Base-by-base conservation (phyloP, 2,113 vertebrate species). In the Poeciliopsis occidentalis region DNA sequence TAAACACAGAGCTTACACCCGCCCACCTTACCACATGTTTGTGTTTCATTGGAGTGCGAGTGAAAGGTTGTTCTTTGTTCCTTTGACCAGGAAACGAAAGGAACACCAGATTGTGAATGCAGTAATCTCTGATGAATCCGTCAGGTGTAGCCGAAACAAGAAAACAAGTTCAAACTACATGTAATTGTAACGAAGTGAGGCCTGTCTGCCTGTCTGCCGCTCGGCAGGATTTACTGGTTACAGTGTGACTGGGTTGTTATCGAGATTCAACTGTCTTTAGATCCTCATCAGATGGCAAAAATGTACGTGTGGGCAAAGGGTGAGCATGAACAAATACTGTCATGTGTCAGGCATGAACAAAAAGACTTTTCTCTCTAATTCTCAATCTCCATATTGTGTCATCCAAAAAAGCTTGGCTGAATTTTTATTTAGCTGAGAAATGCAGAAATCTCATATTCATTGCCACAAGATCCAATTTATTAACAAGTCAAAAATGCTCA, bases 111-210 rank as follows among this genome's bases (percentile, higher is more conserved):
- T 76, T 62, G 64, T 76, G 64, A 69, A 54, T 19, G 26, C 61
- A 75, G 44, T 60, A 31, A 80, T 73, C 83, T 85, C 72, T 80
- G 75, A 76, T 83, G 87, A 90, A 84, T 79, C 83, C 88, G 79
- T 78, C 80, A 89, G 81, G 85, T 69, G 69, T 79, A 75, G n/a
- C 79, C 27, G 79, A 83, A 64, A 29, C 24, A 65, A 71, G 78
- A 75, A 92, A 92, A 92, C 89, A 93, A 87, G 90, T 91, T 78
- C 82, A 91, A 92, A 91, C 82, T 90, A 74, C 81, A 61, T 86
- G 85, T 91, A 90, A 85, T 79, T 82, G 77, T 76, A 75, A 62
- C 69, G 91, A 77, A 85, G 78, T 79, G 69, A 54, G 75, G 70
- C 71, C 51, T n/a, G 51, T 51, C 51, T 24, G 51, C 51, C 51